phyloP scores from a whole-genome alignment of 2,888 invertebrate species.

The Coronaproctus castanopsis region DNA sequence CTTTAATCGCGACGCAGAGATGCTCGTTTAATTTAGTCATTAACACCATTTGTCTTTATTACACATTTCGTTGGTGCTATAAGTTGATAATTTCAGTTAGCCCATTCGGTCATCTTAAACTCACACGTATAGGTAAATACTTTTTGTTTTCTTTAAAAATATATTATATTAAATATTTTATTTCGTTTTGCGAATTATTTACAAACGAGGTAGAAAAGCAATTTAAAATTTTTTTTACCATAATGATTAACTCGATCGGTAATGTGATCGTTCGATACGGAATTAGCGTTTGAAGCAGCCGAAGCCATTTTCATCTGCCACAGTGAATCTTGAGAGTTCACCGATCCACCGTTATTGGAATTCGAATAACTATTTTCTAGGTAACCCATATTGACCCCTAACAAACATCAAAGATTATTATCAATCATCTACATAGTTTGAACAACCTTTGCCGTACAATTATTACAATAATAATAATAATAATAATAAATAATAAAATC shows the following conservation, averaged over 20 bases:
- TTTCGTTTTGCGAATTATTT: no score
- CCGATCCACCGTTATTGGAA: constrained; percentile 85
- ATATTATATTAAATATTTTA: no score
- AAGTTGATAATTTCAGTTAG: no score
- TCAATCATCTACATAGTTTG: constrained; percentile 19
- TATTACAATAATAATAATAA: constrained; percentile 10
- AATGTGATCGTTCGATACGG: constrained; percentile 14
- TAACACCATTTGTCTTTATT: no score
- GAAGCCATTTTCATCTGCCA: constrained; percentile 87
- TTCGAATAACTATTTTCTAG: constrained; percentile 82
- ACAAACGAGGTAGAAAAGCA: no score
- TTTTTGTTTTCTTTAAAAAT: no score
- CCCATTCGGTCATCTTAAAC: no score
- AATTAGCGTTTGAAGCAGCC: constrained; percentile 23
- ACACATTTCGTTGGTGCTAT: no score
- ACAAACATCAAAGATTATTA: constrained; percentile 15
- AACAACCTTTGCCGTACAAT: constrained; percentile 18
- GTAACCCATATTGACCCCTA: constrained; percentile 74
- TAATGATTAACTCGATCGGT: constrained; percentile 21
- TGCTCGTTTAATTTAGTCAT: no score
- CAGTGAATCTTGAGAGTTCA: constrained; percentile 80
- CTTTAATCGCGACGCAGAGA: no score
- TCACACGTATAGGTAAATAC: no score
- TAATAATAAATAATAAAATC: constrained; percentile 10
- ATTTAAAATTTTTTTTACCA: no score